phyloP scores from a whole-genome alignment of 1,140 invertebrate genomes.

The Atopsyche davidsoni region DNA sequence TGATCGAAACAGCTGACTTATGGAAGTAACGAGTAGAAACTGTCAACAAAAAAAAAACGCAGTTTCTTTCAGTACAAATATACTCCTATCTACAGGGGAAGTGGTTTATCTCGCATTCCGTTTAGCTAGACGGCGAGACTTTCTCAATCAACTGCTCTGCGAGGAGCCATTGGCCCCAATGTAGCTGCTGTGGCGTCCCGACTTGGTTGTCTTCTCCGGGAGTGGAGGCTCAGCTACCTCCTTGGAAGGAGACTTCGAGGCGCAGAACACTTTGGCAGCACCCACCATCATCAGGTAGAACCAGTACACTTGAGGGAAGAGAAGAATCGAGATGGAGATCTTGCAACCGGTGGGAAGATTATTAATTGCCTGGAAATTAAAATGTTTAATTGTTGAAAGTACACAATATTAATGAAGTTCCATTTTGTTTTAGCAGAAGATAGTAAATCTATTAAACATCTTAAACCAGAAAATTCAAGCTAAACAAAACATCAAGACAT shows the following conservation, averaged over 20 bases:
- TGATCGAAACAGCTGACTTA: too few relatives aligned
- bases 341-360: slow-evolving; percentile 55
- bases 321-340: slow-evolving; percentile 56
- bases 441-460: too few relatives aligned
- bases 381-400: too few relatives aligned
- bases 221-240: not conserved
- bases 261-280: slow-evolving; percentile 50
- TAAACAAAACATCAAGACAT: too few relatives aligned
- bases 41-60: too few relatives aligned
- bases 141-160: slow-evolving; percentile 26
- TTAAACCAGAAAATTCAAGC: slow-evolving; percentile 1
- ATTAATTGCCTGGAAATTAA: slow-evolving; percentile 48
- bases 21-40: too few relatives aligned
- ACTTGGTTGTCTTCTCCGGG: not conserved
- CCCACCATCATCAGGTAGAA: slow-evolving; percentile 61
- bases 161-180: slow-evolving; percentile 8
- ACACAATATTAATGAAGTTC: too few relatives aligned
- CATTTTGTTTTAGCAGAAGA: too few relatives aligned
- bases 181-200: not conserved
- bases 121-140: slow-evolving; percentile 10
- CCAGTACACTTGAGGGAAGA: slow-evolving; percentile 65
- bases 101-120: slow-evolving; percentile 2
- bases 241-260: not conserved
- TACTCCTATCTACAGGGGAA: too few relatives aligned
- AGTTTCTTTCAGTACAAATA: too few relatives aligned